Conservation (phyloP, 2,888 invertebrate genomes). For the Ichneumon xanthorius region DNA sequence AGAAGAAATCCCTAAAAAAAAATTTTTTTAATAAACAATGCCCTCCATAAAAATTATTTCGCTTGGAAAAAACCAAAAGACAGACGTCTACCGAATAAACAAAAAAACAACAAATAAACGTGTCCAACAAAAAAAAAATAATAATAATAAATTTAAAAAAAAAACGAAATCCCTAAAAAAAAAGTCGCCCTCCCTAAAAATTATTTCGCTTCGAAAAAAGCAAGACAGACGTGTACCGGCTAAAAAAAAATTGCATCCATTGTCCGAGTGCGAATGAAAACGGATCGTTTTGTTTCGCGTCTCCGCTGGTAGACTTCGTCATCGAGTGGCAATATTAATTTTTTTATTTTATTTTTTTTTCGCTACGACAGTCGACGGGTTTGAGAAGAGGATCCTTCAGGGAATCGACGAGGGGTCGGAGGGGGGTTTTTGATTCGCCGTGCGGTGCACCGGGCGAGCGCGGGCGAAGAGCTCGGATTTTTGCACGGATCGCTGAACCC, state of each 20-base stretch:
- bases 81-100: too few relatives aligned
- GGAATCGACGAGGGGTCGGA: conserved; percentile 42
- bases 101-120: too few relatives aligned
- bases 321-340: conserved; percentile 80
- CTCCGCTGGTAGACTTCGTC: conserved; percentile 59
- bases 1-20: too few relatives aligned
- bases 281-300: conserved; percentile 50
- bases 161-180: neutral
- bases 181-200: neutral
- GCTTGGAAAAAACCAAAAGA: too few relatives aligned
- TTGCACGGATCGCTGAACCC: conserved; percentile 62
- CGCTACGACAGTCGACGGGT: neutral
- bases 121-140: too few relatives aligned
- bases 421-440: conserved; percentile 12
- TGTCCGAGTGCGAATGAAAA: conserved; percentile 41
- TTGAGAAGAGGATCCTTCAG: conserved; percentile 51
- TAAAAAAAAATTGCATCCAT: neutral
- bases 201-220: neutral
- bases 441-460: conserved; percentile 13
- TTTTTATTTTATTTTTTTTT: conserved; percentile 48
- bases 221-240: neutral
- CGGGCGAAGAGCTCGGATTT: conserved; percentile 29
- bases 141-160: too few relatives aligned
- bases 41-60: too few relatives aligned
- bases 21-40: too few relatives aligned